Percentiles rank a stretch among this genome's conserved stretches.
Conservation (phyloP, 2,797 vertebrate species). For the Morelia viridis region DNA sequence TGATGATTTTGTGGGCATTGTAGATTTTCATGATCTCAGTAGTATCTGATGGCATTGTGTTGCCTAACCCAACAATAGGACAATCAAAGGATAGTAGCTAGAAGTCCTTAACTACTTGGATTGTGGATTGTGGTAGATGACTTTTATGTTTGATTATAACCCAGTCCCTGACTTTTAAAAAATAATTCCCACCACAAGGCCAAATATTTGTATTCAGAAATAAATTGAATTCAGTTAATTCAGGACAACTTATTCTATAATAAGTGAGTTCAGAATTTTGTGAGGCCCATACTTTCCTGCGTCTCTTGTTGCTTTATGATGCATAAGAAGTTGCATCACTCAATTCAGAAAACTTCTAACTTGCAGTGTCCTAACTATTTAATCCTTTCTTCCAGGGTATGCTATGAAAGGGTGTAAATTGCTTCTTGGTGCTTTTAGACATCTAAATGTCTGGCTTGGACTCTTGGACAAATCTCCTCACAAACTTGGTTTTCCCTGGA, state of each 20-base stretch:
- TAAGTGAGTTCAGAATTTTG: background rate
- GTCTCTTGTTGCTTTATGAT: background rate
- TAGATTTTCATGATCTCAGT: background rate
- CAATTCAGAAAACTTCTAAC: background rate
- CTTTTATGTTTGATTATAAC: background rate
- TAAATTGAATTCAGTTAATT: background rate
- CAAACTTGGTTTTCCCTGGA: constrained; percentile 62
- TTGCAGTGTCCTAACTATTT: background rate
- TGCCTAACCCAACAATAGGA: background rate
- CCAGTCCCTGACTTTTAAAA: background rate
- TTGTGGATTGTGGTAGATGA: background rate
- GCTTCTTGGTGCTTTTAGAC: constrained; percentile 66
- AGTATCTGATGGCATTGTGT: background rate
- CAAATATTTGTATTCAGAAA: background rate
- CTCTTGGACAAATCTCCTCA: constrained; percentile 66
- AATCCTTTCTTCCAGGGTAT: constrained; percentile 64
- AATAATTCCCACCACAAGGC: background rate
- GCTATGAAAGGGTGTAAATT: constrained; percentile 69
- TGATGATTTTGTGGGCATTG: background rate
- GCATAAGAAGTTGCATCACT: background rate
- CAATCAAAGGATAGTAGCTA: background rate
- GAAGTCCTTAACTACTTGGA: background rate
- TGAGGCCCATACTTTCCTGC: background rate
- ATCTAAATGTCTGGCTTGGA: constrained; percentile 66
- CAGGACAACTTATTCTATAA: background rate